A percentile compares a stretch with the other conserved stretches of the same genome.
Evolutionary conservation across 2,888 invertebrate genomes (phyloP).

Genomic region (Leptopterna dolabrata): DNA sequence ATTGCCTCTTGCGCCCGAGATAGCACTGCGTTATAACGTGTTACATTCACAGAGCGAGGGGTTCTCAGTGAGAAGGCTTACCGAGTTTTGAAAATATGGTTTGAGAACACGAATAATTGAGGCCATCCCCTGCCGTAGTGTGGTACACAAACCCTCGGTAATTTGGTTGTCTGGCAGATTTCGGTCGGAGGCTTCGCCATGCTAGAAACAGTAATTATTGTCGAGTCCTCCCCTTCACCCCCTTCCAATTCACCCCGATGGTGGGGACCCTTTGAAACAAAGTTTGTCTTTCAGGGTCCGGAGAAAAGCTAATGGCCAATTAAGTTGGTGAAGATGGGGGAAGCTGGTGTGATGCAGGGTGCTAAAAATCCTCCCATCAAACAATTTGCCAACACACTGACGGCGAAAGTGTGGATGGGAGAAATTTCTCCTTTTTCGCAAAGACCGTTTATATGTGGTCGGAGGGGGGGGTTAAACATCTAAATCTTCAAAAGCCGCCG

Average conservation of each 20-base stretch:
- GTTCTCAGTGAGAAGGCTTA: no score
- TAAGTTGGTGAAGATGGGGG: not conserved
- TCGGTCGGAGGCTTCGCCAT: not conserved
- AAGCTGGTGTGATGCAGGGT: not conserved
- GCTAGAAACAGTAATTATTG: not conserved
- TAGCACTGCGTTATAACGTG: no score
- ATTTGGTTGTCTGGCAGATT: not conserved
- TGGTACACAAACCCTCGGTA: not conserved
- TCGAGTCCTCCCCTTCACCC: no score
- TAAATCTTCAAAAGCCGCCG: not conserved
- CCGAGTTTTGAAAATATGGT: no score
- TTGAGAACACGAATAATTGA: no score
- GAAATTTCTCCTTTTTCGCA: not conserved
- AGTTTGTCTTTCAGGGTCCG: constrained; percentile 26
- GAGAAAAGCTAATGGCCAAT: constrained; percentile 41
- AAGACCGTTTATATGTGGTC: not conserved
- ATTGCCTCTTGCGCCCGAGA: no score
- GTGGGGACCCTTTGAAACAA: constrained; percentile 33
- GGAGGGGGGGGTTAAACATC: not conserved
- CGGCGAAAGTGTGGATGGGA: not conserved
- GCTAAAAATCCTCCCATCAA: constrained; percentile 28
- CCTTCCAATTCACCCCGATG: no score
- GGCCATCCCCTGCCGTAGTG: not conserved
- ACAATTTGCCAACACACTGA: constrained; percentile 23
- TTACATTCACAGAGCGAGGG: no score